Conservation (phyloP, 2,797 vertebrate genomes). For the Cyclura pinguis region DNA sequence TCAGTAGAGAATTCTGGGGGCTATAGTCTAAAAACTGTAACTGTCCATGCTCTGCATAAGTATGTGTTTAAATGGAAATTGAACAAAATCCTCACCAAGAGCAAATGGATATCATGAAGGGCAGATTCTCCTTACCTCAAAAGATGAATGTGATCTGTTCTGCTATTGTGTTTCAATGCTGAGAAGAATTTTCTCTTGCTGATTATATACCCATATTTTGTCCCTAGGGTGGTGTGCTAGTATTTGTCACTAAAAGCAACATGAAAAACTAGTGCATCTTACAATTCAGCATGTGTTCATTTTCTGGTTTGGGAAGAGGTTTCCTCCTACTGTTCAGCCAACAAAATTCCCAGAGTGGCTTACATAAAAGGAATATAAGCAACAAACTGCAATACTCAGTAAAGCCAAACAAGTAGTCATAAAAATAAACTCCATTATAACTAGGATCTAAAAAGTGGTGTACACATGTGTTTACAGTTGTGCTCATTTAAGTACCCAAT, state of each 20-base stretch:
- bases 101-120: background rate
- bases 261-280: background rate
- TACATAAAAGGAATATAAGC: background rate
- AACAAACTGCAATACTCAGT: too few species aligned
- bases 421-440: too few species aligned
- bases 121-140: background rate
- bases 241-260: background rate
- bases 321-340: background rate
- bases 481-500: too few species aligned
- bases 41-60: too few species aligned
- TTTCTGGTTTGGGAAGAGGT: background rate
- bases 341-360: background rate
- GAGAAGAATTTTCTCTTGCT: background rate
- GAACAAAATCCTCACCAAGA: background rate
- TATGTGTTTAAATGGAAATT: background rate
- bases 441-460: too few species aligned
- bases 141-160: background rate
- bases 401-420: too few species aligned
- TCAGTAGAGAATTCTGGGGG: too few species aligned
- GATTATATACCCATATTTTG: background rate
- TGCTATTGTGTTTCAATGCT: background rate
- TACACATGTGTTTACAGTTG: too few species aligned
- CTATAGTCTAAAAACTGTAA: too few species aligned
- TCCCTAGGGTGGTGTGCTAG: too few species aligned
- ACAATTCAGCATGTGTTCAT: background rate